A percentile compares a stretch with the other conserved stretches of the same genome.
phyloP scores from a whole-genome alignment of 2,113 vertebrate species.

The Hyperoodon ampullatus region DNA sequence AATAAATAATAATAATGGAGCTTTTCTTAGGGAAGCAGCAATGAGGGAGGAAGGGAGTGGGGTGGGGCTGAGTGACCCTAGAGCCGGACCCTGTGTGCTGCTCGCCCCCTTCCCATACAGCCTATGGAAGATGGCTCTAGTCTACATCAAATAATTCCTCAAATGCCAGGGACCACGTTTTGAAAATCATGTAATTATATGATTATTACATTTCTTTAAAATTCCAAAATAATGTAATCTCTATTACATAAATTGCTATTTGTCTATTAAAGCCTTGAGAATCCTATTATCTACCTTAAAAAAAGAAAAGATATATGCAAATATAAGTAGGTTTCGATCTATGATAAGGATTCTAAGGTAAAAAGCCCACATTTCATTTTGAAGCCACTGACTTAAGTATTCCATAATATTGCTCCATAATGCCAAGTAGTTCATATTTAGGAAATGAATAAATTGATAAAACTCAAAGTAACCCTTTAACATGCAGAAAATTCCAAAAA shows the following conservation, averaged over 20 bases:
- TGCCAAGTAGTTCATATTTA: neutral
- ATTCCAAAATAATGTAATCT: neutral
- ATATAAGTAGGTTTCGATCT: neutral
- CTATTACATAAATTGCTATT: neutral
- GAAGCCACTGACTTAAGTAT: neutral
- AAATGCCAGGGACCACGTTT: neutral
- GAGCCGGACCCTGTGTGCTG: neutral
- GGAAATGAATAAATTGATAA: neutral
- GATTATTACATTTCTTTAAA: neutral
- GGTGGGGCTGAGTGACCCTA: rapidly evolving
- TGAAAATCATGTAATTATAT: neutral
- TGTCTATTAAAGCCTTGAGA: neutral
- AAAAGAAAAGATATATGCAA: neutral
- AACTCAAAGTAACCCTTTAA: neutral
- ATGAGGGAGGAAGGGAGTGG: neutral
- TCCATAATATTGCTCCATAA: neutral
- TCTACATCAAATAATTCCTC: neutral
- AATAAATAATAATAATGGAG: neutral
- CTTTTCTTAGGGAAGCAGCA: neutral
- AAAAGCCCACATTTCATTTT: neutral
- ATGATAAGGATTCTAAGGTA: neutral
- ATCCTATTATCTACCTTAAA: neutral
- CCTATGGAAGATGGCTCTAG: neutral
- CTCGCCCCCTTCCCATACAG: neutral
- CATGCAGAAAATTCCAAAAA: neutral